Evolutionary conservation across 2,797 vertebrate genomes (phyloP).

Genomic region (Tragelaphus oryx): DNA sequence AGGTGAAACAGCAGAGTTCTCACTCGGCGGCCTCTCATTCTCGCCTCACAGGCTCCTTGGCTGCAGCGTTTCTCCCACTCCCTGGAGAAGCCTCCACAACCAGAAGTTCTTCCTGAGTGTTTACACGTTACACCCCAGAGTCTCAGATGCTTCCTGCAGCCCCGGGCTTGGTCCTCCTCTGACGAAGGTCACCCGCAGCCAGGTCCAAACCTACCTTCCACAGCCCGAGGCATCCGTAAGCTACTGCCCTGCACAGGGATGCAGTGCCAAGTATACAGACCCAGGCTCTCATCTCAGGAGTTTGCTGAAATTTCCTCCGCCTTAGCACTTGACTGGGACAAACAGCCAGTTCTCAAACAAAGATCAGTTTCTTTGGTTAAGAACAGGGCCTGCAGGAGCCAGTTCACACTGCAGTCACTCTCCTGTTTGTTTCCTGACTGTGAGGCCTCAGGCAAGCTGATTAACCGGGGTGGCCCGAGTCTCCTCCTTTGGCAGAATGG

Average conservation of each 20-base stretch:
- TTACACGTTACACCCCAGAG: no score
- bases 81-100: background rate
- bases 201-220: background rate
- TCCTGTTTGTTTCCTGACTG: background rate
- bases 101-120: background rate
- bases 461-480: background rate
- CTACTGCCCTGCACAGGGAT: background rate
- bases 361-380: background rate
- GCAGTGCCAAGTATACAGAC: background rate
- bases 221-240: background rate
- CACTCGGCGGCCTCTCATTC: rapidly evolving
- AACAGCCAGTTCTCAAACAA: background rate
- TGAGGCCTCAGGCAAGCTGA: background rate
- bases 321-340: background rate
- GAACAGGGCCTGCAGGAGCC: background rate
- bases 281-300: background rate
- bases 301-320: background rate
- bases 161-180: rapidly evolving
- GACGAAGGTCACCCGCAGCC: background rate
- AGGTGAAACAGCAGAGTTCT: background rate
- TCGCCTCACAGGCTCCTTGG: background rate
- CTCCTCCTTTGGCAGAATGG: background rate
- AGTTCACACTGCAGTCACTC: background rate
- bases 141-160: background rate
- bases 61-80: background rate